These are phyloP conservation scores for Lycaena phlaeas DNA, from an alignment of 2,888 invertebrate genomes.

Conservation along the genomic window DNA sequence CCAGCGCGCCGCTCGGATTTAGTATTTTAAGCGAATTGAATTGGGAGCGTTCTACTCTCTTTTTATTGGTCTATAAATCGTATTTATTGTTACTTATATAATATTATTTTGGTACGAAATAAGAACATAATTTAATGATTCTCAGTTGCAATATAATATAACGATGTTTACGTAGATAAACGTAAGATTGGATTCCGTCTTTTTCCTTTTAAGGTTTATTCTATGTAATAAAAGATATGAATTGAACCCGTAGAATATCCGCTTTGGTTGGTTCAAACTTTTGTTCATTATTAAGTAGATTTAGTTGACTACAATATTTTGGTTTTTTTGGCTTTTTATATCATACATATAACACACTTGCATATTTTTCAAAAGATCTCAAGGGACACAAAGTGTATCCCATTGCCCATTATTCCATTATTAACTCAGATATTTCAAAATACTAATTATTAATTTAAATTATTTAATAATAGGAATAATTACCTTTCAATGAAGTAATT, in stretches of 20 bases:
- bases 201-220: neutral
- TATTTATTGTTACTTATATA: conserved; percentile 28
- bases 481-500: conserved; percentile 11
- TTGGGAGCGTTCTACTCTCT: conserved; percentile 24
- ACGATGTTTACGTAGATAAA: conserved; percentile 9
- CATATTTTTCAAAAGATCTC: too few relatives aligned
- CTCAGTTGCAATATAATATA: conserved; percentile 13
- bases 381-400: too few relatives aligned
- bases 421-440: too few relatives aligned
- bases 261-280: too few relatives aligned
- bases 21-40: conserved; percentile 24
- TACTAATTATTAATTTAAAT: neutral
- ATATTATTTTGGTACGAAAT: conserved; percentile 22
- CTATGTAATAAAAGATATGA: neutral
- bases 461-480: conserved; percentile 12
- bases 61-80: conserved; percentile 29
- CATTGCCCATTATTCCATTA: too few relatives aligned
- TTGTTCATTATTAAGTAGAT: neutral
- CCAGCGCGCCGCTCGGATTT: conserved; percentile 13
- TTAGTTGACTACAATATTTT: too few relatives aligned
- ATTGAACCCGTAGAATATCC: too few relatives aligned
- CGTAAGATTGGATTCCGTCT: neutral
- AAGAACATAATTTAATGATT: conserved; percentile 21
- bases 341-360: too few relatives aligned
- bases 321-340: too few relatives aligned